phyloP scores from a whole-genome alignment of 2,113 vertebrate species.

The Recurvirostra avosetta region DNA sequence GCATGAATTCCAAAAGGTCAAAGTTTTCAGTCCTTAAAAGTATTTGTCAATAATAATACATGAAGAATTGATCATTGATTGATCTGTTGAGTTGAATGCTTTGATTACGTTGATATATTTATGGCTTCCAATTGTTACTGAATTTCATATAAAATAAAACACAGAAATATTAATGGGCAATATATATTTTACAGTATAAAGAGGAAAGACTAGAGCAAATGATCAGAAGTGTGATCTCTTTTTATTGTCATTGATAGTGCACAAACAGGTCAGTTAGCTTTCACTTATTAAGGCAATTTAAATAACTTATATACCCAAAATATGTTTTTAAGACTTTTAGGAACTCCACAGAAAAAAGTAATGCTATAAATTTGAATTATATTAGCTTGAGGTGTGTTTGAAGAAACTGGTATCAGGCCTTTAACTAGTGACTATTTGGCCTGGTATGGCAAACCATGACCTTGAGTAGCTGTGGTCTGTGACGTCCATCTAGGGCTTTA shows the following conservation, averaged over 20 bases:
- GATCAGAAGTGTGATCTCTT: neutral
- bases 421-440: neutral
- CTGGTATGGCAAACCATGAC: neutral
- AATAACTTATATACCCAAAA: neutral
- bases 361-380: neutral
- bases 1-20: neutral
- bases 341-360: neutral
- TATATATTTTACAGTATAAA: neutral
- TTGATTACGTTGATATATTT: neutral
- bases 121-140: neutral
- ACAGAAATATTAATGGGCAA: neutral
- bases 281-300: neutral
- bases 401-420: neutral
- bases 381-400: neutral
- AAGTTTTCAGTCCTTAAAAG: neutral
- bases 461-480: neutral
- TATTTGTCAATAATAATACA: neutral
- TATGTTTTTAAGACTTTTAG: neutral
- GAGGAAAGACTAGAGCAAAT: neutral
- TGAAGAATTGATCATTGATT: neutral
- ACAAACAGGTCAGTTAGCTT: neutral
- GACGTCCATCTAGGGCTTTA: neutral
- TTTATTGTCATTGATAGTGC: neutral
- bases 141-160: neutral
- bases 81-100: neutral